Evolutionary conservation across 2,113 vertebrate genomes (phyloP), one percentile per base, ranked within the genome.

Genomic region (Prolemur simus): DNA sequence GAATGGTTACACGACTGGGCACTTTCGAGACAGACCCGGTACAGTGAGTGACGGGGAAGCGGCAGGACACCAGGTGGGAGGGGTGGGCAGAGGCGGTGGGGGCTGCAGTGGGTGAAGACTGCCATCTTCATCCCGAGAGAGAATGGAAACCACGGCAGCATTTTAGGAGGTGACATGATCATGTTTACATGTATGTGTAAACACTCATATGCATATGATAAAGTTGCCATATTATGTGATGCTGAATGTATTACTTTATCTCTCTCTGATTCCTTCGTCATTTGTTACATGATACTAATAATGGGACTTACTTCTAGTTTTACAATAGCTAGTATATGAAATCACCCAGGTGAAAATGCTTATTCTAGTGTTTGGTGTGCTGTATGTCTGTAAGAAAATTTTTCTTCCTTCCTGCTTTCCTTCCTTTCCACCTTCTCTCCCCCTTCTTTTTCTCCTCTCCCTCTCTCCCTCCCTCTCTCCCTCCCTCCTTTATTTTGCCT

Each of bases 131-230:
- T 54, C 32, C 56, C 6, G 11, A 86, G 86, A 47, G 76, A 42
- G 76, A 56, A 20, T 58, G 32, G 81, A 71, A 77, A 69, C 32
- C 17, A 6, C 6, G 12, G 39, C 63, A 58, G 64, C 39, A 29
- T 42, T 49, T 21, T 42, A 74, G 27, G 69, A 58, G 32, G 76
- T 39, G 18, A 58, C 27, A 8, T 6, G 54, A 29, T 13, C 12
- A 0, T 8, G 60, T 45, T 37, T 63, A 32, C 8, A 32, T 21
- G 5, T 4, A 21, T 2, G 58, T 56, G 23, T 34, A 29, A 0
- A 18, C 58, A 32, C 18, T 29, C 5, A 6, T 0, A 17, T 5
- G 4, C 23, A 2, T 4, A 49, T 0, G 23, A 20, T 63, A 18
- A 32, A 64, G 29, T 42, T 42, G 52, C n/a, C 49, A 2, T 2